Base-by-base conservation (phyloP, 2,797 vertebrate genomes). In the Hybognathus amarus region DNA sequence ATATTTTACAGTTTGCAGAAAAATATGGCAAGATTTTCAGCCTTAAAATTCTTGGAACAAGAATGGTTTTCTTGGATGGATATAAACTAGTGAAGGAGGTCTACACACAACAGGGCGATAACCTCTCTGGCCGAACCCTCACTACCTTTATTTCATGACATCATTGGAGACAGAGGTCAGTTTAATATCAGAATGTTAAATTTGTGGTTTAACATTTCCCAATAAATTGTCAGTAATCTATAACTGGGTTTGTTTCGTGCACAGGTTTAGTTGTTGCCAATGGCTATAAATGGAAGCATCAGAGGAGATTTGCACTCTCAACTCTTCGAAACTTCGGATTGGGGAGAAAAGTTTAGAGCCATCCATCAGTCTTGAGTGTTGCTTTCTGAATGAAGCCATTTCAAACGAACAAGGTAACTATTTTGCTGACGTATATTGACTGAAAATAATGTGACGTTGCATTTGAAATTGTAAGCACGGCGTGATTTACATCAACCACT, bases 241-340 rank as follows among this genome's bases (percentile, higher is more conserved):
- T 4, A n/a, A 38, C 61, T 18, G 15, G 1, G 36, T 45, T 3
- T 10, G 2, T 67, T 68, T 38, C 56, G 6, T 17, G 24, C 36
- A 71, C 64, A 94, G 94, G 94, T 74, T 42, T 94, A 79, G 11
- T 87, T 30, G 0, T 79, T 11, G 87, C 91, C 6, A 94, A 89
- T 42, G 89, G 93, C 1, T 45, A 78, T 10, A 68, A 0, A 0
- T 94, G 94, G 95, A 90, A 77, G 59, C 86, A 90, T 1, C 92
- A 93, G 75, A 91, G 91, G 40, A 90, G 89, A 80, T 96, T 95
- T 87, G 89, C 93, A 4, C 88, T 94, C 40, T 90, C 90, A 5
- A 92, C 91, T 0, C 90, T 94, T 1, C 89, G 88, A 50, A 93
- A 93, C 85, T 93, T 94, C 68, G 91, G 93, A 10, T 0, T 94